phyloP scores from a whole-genome alignment of 2,797 vertebrate species.

The Denticeps clupeoides region DNA sequence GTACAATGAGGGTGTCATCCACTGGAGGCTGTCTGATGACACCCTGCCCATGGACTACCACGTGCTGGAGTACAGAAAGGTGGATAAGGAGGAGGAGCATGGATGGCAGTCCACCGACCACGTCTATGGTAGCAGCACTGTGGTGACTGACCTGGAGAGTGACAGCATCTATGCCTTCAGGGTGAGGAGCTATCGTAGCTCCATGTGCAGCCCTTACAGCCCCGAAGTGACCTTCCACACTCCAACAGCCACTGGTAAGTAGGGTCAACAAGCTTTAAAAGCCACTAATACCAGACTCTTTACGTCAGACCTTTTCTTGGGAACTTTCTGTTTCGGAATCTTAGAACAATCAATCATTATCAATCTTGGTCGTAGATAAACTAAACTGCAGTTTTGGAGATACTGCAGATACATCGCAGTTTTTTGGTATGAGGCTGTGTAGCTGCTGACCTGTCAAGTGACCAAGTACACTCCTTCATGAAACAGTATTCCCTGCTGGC shows the following conservation, averaged over 20 bases:
- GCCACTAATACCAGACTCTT: no score
- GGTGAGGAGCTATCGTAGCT: slow-evolving; percentile 74
- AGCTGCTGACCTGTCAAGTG: no score
- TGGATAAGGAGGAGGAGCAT: slow-evolving; percentile 55
- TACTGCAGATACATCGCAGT: no score
- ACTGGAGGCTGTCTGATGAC: slow-evolving; percentile 76
- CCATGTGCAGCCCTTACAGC: slow-evolving; percentile 76
- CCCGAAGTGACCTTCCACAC: slow-evolving; percentile 74
- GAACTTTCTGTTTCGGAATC: no score
- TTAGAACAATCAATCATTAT: no score
- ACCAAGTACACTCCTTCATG: no score
- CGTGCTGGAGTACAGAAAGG: slow-evolving; percentile 75
- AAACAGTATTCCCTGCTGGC: no score
- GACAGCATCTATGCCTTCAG: slow-evolving; percentile 76
- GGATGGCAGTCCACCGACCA: slow-evolving; percentile 53
- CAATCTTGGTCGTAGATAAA: no score
- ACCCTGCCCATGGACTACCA: slow-evolving; percentile 73
- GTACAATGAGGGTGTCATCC: slow-evolving; percentile 80
- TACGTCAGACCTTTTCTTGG: no score
- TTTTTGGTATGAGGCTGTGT: no score
- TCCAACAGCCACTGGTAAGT: slow-evolving; percentile 78
- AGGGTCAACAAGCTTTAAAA: background rate
- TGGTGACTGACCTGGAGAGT: slow-evolving; percentile 68
- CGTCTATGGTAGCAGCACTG: slow-evolving; percentile 61
- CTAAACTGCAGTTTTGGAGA: no score